Evolutionary conservation across 1,140 invertebrate species (phyloP).

Genomic region (Thrips palmi): DNA sequence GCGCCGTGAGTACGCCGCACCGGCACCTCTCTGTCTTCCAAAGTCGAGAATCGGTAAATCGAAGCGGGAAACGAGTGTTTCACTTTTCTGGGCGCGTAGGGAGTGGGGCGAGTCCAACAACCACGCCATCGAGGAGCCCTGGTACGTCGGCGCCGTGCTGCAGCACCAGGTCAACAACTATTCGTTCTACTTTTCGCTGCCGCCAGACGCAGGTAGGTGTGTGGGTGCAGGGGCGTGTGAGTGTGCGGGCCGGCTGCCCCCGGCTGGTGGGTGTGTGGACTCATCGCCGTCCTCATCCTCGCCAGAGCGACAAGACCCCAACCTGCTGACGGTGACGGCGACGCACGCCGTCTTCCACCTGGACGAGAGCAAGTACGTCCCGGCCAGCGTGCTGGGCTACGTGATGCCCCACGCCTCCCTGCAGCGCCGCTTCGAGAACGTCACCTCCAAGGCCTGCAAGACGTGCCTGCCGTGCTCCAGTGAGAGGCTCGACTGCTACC

Average conservation of each 20-base stretch:
- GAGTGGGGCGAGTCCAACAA: conserved; percentile 62
- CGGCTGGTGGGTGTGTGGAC: too few relatives aligned
- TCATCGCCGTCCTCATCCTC: too few relatives aligned
- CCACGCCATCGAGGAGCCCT: conserved; percentile 71
- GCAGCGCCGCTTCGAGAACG: conserved; percentile 42
- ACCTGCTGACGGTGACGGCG: conserved; percentile 54
- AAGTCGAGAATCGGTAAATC: too few relatives aligned
- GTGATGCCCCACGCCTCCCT: conserved; percentile 53
- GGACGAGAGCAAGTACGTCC: conserved; percentile 54
- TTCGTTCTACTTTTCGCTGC: conserved; percentile 59
- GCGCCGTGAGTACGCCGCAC: too few relatives aligned
- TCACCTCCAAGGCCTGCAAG: conserved; percentile 33
- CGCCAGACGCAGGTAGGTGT: conserved; percentile 33
- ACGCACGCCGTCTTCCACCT: conserved; percentile 71
- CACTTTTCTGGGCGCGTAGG: too few relatives aligned
- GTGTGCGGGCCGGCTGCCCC: too few relatives aligned
- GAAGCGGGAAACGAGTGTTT: not conserved
- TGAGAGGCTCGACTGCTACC: conserved; percentile 52
- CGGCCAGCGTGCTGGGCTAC: conserved; percentile 73
- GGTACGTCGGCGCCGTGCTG: conserved; percentile 81
- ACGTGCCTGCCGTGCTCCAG: conserved; percentile 27
- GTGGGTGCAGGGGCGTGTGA: not conserved
- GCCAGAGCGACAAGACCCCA: too few relatives aligned
- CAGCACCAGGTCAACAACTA: conserved; percentile 58
- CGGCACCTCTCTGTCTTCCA: too few relatives aligned